phyloP scores from a whole-genome alignment of 2,888 invertebrate genomes.

The Eilema griseolum region DNA sequence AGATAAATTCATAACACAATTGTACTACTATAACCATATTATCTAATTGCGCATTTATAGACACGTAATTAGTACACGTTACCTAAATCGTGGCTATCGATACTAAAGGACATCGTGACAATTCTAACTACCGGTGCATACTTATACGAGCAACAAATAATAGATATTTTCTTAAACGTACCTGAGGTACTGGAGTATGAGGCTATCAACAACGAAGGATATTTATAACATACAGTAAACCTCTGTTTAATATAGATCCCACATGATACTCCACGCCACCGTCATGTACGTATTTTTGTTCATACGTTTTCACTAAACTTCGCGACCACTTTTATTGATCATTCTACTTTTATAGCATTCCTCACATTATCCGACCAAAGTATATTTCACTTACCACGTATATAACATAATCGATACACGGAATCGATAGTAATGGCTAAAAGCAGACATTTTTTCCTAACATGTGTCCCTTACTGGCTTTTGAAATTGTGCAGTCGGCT shows the following conservation, averaged over 20 bases:
- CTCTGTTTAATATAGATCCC: neutral
- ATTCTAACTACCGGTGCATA: slow-evolving; percentile 74
- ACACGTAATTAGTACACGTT: slow-evolving; percentile 61
- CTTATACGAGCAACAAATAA: slow-evolving; percentile 53
- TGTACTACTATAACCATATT: slow-evolving; percentile 40
- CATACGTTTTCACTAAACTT: neutral
- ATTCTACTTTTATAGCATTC: neutral
- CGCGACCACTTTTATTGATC: neutral
- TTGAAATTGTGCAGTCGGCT: too few species aligned
- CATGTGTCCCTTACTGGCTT: too few species aligned
- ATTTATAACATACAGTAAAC: slow-evolving; percentile 31
- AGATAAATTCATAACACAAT: slow-evolving; percentile 29
- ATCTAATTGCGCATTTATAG: slow-evolving; percentile 73
- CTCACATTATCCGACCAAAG: neutral
- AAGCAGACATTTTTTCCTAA: too few species aligned
- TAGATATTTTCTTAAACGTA: slow-evolving; percentile 49
- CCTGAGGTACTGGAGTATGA: slow-evolving; percentile 37
- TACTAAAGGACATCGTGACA: slow-evolving; percentile 69
- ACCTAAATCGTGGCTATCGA: slow-evolving; percentile 57
- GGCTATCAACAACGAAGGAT: slow-evolving; percentile 51
- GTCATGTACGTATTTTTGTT: neutral
- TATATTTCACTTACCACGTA: neutral
- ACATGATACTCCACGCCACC: neutral
- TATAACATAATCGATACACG: neutral
- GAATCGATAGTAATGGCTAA: too few species aligned